Percentiles rank a stretch among this genome's conserved stretches.
These are phyloP conservation scores for Rhodophaea formosa DNA, from an alignment of 2,888 invertebrate species.

Conservation along the genomic window DNA sequence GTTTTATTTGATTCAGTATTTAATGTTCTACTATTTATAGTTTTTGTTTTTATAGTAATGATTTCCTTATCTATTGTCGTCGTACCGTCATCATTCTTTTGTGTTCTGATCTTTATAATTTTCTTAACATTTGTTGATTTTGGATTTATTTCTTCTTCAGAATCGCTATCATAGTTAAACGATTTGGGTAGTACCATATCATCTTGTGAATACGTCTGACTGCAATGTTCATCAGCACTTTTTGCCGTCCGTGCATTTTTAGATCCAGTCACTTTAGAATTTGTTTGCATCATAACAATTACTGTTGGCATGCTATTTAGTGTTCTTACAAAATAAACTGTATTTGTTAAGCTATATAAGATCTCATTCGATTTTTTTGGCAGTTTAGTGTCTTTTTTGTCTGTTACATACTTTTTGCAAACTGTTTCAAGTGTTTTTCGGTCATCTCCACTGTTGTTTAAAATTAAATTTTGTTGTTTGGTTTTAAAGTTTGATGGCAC, in stretches of 20 bases:
- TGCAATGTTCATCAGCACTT: no score
- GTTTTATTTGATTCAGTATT: neutral
- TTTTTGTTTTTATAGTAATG: neutral
- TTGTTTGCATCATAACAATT: neutral
- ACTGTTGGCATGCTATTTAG: neutral
- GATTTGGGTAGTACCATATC: no score
- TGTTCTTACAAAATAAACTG: neutral
- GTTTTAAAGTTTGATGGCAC: neutral
- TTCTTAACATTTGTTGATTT: neutral
- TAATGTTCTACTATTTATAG: neutral
- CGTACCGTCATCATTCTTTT: conserved; percentile 1
- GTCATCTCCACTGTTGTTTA: neutral
- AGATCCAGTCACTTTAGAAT: neutral
- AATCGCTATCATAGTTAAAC: no score
- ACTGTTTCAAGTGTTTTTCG: neutral
- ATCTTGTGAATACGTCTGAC: no score
- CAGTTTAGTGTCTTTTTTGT: neutral
- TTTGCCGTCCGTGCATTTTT: neutral
- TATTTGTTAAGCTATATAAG: neutral
- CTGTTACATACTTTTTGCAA: neutral
- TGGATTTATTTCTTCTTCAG: neutral
- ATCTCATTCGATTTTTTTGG: neutral
- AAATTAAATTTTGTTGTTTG: neutral
- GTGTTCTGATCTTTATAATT: neutral
- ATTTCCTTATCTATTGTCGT: neutral